A percentile compares a stretch with the other conserved stretches of the same genome.
These are phyloP conservation scores for Fundulus diaphanus DNA, from an alignment of 2,797 vertebrate genomes.

Conservation along the genomic window DNA sequence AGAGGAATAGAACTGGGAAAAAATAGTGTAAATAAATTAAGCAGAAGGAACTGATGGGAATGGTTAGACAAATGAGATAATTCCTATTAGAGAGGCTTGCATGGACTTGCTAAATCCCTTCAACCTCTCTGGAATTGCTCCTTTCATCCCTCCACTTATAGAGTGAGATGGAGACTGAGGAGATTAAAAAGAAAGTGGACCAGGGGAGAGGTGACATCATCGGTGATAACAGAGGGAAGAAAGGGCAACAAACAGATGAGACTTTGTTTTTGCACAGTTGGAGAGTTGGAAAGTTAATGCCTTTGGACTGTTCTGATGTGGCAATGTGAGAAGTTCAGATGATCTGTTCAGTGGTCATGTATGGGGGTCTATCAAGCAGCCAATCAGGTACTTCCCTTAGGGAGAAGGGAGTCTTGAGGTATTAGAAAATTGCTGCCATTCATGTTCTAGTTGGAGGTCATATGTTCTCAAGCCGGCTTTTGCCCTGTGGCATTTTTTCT, in stretches of 20 bases:
- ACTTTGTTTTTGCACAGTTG: conserved; percentile 37
- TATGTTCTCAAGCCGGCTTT: conserved; percentile 21
- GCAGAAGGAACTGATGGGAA: conserved; percentile 70
- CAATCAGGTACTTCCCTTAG: conserved; percentile 24
- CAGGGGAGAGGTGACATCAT: conserved; percentile 41
- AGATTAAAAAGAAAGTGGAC: conserved; percentile 14
- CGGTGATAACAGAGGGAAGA: conserved; percentile 40
- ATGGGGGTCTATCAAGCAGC: conserved; percentile 20
- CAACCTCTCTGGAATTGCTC: conserved; percentile 28
- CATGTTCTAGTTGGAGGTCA: conserved; percentile 35
- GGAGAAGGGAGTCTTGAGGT: conserved; percentile 42
- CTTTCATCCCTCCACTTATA: conserved; percentile 43
- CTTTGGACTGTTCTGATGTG: conserved; percentile 30
- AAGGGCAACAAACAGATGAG: conserved; percentile 40
- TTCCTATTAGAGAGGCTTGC: conserved; percentile 56
- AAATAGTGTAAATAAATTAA: conserved; percentile 52
- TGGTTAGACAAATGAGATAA: conserved; percentile 74
- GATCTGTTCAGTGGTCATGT: conserved; percentile 23
- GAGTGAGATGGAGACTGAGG: conserved; percentile 20
- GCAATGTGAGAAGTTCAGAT: conserved; percentile 22
- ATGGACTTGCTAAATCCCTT: conserved; percentile 39
- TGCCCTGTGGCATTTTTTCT: conserved; percentile 48
- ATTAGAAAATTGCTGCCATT: conserved; percentile 44
- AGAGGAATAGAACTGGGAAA: conserved; percentile 14
- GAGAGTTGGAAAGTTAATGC: conserved; percentile 9